phyloP scores from a whole-genome alignment of 2,888 invertebrate species.

The Trissolcus japonicus region DNA sequence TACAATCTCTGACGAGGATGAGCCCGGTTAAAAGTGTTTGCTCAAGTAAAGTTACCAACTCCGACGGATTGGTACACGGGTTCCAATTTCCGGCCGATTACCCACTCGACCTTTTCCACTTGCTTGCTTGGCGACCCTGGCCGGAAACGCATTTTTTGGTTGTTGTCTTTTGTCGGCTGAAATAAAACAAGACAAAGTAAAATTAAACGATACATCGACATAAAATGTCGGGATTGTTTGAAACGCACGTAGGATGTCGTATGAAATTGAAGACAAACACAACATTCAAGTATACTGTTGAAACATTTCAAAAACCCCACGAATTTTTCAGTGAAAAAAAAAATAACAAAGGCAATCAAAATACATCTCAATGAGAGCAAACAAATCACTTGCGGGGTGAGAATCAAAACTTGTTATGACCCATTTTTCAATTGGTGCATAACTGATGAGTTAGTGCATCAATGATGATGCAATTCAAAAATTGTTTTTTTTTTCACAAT shows the following conservation, averaged over 20 bases:
- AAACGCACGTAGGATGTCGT: neutral
- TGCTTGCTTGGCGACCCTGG: slow-evolving; percentile 48
- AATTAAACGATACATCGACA: neutral
- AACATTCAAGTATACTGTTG: neutral
- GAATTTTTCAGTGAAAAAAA: no score
- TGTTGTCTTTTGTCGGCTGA: slow-evolving; percentile 31
- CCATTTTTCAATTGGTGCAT: no score
- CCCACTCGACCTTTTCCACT: slow-evolving; percentile 57
- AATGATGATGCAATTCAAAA: no score
- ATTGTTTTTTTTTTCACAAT: no score
- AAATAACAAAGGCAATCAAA: no score
- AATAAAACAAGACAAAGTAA: slow-evolving; percentile 24
- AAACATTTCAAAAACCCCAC: no score
- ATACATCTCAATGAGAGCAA: no score
- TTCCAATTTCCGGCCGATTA: slow-evolving; percentile 59
- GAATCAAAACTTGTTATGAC: no score
- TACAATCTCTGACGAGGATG: slow-evolving; percentile 60
- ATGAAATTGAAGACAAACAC: neutral
- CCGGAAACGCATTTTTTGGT: slow-evolving; percentile 44
- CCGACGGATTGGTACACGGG: slow-evolving; percentile 50
- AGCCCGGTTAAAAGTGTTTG: slow-evolving; percentile 62
- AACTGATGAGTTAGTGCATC: no score
- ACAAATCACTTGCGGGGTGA: no score
- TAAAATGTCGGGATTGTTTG: neutral
- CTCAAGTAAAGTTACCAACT: slow-evolving; percentile 62